Evolutionary conservation across 2,888 invertebrate species (phyloP).

Genomic region (Rambutsinella grinnellia): DNA sequence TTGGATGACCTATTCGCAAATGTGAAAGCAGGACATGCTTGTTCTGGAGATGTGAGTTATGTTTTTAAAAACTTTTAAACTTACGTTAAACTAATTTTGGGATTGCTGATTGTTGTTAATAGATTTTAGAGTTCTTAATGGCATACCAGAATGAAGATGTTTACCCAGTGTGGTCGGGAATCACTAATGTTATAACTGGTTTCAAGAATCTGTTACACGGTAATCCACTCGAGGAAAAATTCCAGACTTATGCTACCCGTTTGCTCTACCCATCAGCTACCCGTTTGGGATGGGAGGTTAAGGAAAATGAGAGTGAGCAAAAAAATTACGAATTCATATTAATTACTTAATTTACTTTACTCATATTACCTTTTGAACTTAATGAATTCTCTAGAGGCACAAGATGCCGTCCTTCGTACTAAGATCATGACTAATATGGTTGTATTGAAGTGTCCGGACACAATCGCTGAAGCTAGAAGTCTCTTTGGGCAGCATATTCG

Average conservation of each 20-base stretch:
- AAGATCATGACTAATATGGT: slow-evolving; percentile 86
- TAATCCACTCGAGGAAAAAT: slow-evolving; percentile 81
- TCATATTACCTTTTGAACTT: too few relatives aligned
- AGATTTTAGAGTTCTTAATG: slow-evolving; percentile 80
- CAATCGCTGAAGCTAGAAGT: slow-evolving; percentile 81
- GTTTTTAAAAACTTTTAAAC: too few relatives aligned
- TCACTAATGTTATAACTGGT: slow-evolving; percentile 82
- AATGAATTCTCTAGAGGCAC: slow-evolving; percentile 70
- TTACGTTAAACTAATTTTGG: too few relatives aligned
- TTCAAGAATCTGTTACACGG: slow-evolving; percentile 83
- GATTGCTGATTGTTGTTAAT: background rate
- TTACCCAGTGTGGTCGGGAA: slow-evolving; percentile 93
- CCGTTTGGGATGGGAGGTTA: slow-evolving; percentile 89
- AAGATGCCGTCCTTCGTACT: slow-evolving; percentile 87
- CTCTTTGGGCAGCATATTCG: slow-evolving; percentile 77
- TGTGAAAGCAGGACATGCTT: slow-evolving; percentile 84
- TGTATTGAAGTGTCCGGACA: slow-evolving; percentile 82
- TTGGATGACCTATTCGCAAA: slow-evolving; percentile 93
- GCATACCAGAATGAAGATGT: slow-evolving; percentile 89
- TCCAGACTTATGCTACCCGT: slow-evolving; percentile 81
- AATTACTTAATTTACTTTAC: too few relatives aligned
- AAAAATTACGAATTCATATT: too few relatives aligned
- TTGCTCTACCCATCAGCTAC: slow-evolving; percentile 81
- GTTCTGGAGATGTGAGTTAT: slow-evolving; percentile 79
- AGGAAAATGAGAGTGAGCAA: slow-evolving; percentile 79